These are phyloP conservation scores for Epinotia ramella DNA, from an alignment of 2,888 invertebrate genomes.

Conservation along the genomic window DNA sequence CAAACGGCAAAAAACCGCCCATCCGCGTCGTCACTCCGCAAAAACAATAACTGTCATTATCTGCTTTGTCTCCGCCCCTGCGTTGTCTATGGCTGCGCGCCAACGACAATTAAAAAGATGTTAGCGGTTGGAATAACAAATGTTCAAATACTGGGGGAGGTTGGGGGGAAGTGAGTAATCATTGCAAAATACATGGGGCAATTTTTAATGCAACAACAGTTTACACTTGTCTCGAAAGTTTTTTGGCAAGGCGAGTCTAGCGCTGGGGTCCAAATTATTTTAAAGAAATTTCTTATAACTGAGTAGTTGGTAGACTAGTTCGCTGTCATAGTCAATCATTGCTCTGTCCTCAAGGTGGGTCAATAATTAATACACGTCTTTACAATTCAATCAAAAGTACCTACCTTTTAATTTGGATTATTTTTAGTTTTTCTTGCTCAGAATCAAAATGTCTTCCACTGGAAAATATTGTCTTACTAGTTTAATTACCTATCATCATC, in stretches of 20 bases:
- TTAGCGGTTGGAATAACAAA: conserved; percentile 75
- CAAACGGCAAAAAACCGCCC: conserved; percentile 27
- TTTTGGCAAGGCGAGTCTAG: not conserved
- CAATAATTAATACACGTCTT: no score
- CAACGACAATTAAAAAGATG: conserved; percentile 66
- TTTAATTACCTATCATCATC: no score
- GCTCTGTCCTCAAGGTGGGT: no score
- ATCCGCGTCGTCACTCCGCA: conserved; percentile 52
- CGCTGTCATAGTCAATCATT: no score
- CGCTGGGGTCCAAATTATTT: not conserved
- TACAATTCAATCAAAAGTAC: no score
- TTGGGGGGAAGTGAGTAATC: conserved; percentile 44
- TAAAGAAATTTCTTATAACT: not conserved
- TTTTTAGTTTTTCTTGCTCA: no score
- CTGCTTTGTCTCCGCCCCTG: conserved; percentile 46
- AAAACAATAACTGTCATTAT: conserved; percentile 54
- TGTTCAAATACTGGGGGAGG: conserved; percentile 58
- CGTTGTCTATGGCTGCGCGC: conserved; percentile 41
- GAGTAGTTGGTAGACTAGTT: no score
- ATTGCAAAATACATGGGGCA: conserved; percentile 27
- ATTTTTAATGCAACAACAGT: conserved; percentile 7
- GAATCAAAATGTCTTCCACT: no score
- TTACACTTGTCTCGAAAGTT: not conserved
- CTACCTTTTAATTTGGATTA: no score
- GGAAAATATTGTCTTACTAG: no score